Evolutionary conservation across 64 coral and sea anemone species (phyloP).

Genomic region (Hydrozoanthus tunicans): DNA sequence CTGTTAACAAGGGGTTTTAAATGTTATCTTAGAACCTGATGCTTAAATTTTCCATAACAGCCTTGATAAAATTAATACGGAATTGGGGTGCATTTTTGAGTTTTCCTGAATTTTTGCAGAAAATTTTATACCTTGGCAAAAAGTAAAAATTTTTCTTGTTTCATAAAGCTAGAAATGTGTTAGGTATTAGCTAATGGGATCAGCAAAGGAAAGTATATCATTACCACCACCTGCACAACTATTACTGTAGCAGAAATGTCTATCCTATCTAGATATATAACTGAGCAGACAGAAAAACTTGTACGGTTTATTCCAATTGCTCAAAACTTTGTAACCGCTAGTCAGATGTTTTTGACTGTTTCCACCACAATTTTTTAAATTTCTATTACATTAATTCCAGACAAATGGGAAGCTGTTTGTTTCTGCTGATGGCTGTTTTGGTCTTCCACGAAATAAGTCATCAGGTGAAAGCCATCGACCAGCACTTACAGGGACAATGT

Average conservation of each 20-base stretch:
- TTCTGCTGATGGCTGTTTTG: conserved; percentile 38
- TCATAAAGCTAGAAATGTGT: not conserved
- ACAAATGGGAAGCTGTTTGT: conserved; percentile 33
- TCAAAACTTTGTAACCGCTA: not conserved
- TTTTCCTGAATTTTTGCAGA: not conserved
- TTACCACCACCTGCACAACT: not conserved
- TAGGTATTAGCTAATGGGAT: too few relatives aligned
- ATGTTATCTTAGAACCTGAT: not conserved
- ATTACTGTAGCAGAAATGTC: not conserved
- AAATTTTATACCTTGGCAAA: not conserved
- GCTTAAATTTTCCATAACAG: not conserved
- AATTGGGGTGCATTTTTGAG: not conserved
- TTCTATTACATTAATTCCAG: not conserved
- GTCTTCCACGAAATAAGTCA: conserved; percentile 29
- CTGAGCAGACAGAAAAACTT: not conserved
- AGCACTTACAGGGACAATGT: conserved; percentile 41
- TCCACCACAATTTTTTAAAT: not conserved
- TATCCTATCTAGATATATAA: not conserved
- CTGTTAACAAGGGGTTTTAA: not conserved
- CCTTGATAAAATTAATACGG: not conserved
- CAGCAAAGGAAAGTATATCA: not conserved
- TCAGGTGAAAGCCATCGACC: conserved; percentile 34
- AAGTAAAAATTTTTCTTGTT: not conserved
- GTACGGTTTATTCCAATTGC: conserved; percentile 2
- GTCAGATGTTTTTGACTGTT: not conserved